Conservation (phyloP, 30 jellyfish, hydroid and myxozoan genomes). For the Turritopsis rubra region DNA sequence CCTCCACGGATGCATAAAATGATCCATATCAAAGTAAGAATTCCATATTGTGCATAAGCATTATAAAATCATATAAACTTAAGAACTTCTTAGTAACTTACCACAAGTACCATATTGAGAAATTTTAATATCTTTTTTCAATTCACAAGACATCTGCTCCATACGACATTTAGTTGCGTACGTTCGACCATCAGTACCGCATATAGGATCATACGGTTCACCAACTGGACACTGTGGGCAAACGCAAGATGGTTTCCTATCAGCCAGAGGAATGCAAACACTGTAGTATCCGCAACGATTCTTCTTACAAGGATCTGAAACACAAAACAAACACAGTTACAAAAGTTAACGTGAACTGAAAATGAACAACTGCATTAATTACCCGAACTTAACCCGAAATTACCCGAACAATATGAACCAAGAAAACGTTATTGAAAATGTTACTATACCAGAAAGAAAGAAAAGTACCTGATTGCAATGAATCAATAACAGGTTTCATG, state of each 20-base stretch:
- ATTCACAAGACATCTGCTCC: conserved; percentile 45
- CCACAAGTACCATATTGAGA: conserved; percentile 58
- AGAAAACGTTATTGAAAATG: too few species aligned
- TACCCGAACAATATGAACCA: neutral
- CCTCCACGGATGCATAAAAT: too few species aligned
- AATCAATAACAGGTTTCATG: conserved; percentile 40
- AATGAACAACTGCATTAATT: neutral
- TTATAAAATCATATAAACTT: too few species aligned
- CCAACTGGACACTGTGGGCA: conserved; percentile 67
- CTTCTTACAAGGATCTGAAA: conserved; percentile 10
- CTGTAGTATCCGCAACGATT: conserved; percentile 38
- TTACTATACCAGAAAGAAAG: too few species aligned
- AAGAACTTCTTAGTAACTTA: conserved; percentile 17
- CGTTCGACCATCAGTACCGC: conserved; percentile 77
- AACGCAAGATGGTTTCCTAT: conserved; percentile 49
- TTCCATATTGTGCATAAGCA: too few species aligned
- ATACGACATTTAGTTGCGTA: conserved; percentile 76
- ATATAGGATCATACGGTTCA: conserved; percentile 53
- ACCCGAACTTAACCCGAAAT: neutral
- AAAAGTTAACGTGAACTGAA: neutral
- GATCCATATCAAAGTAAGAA: too few species aligned
- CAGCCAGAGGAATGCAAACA: conserved; percentile 46
- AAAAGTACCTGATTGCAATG: conserved; percentile 59
- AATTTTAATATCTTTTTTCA: conserved; percentile 19
- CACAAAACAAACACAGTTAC: neutral